A percentile compares a stretch with the other conserved stretches of the same genome.
Evolutionary conservation across 2,113 vertebrate genomes (phyloP).

Genomic region (Tretioscincus oriximinensis): DNA sequence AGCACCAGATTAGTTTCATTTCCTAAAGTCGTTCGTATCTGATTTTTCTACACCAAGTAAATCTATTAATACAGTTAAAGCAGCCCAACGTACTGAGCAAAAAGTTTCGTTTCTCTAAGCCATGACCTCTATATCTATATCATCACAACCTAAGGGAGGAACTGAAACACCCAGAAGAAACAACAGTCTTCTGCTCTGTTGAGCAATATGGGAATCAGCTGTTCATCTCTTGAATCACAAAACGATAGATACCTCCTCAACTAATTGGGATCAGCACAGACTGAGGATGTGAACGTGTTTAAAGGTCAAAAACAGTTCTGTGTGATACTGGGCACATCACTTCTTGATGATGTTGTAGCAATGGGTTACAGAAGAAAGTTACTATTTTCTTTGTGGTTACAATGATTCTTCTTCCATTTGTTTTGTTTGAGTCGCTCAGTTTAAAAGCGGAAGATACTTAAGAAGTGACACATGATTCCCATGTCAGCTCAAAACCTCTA

Average conservation of each 20-base stretch:
- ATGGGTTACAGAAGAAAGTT: constrained; percentile 21
- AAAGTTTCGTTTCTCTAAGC: neutral
- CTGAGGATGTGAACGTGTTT: constrained; percentile 8
- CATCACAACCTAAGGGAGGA: neutral
- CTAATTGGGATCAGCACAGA: constrained; percentile 9
- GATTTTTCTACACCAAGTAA: neutral
- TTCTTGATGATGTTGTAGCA: constrained; percentile 8
- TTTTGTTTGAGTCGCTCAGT: constrained; percentile 67
- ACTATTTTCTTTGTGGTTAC: constrained; percentile 65
- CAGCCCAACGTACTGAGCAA: neutral
- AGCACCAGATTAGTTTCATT: too few species aligned
- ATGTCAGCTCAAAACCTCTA: constrained; percentile 67
- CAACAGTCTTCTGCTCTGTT: neutral
- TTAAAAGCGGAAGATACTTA: constrained; percentile 63
- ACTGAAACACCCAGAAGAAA: neutral
- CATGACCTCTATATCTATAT: neutral
- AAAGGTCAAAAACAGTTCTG: constrained; percentile 4
- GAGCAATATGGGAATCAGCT: neutral
- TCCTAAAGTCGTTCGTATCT: too few species aligned
- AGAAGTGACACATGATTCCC: constrained; percentile 67
- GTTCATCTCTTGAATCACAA: neutral
- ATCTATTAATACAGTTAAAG: neutral
- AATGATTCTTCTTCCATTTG: constrained; percentile 53
- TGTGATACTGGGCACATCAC: constrained; percentile 19
- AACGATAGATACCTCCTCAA: neutral